Percentiles rank a stretch among this genome's conserved stretches.
Conservation (phyloP, 2,888 invertebrate genomes). For the Drosophila anomalata region DNA sequence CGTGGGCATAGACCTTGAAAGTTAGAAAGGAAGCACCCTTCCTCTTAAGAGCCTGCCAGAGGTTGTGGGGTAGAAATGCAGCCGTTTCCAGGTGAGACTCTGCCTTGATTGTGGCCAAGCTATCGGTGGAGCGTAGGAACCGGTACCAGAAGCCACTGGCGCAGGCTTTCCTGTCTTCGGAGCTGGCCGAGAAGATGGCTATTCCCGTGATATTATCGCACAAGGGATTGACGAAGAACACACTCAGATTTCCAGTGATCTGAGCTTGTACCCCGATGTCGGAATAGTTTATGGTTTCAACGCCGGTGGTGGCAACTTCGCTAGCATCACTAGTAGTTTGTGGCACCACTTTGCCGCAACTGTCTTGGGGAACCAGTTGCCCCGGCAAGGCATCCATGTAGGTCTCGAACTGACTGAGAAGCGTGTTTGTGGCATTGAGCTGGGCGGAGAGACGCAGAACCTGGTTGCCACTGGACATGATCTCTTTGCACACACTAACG, state of each 20-base stretch:
- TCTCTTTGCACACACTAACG: slow-evolving; percentile 83
- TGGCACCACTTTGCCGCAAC: slow-evolving; percentile 48
- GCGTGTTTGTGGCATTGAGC: slow-evolving; percentile 87
- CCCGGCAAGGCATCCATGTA: slow-evolving; percentile 84
- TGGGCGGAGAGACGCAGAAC: slow-evolving; percentile 81
- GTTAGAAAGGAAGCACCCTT: slow-evolving; percentile 81
- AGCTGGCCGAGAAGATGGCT: slow-evolving; percentile 67
- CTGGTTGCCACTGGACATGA: slow-evolving; percentile 85
- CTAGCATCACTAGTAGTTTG: slow-evolving; percentile 10
- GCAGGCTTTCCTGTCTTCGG: slow-evolving; percentile 24
- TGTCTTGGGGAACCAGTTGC: slow-evolving; percentile 48
- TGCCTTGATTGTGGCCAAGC: slow-evolving; percentile 81
- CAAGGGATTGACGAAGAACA: slow-evolving; percentile 79
- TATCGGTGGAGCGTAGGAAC: slow-evolving; percentile 84
- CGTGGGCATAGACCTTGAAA: slow-evolving; percentile 85
- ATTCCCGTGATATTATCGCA: slow-evolving; percentile 80
- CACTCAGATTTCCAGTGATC: slow-evolving; percentile 78
- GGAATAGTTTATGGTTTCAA: slow-evolving; percentile 56
- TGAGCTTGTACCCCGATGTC: slow-evolving; percentile 75
- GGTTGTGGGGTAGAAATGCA: slow-evolving; percentile 85
- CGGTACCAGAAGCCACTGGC: slow-evolving; percentile 72
- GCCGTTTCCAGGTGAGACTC: slow-evolving; percentile 85
- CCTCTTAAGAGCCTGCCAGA: slow-evolving; percentile 73
- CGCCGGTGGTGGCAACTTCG: slow-evolving; percentile 33
- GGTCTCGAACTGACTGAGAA: slow-evolving; percentile 86